Percentiles rank a stretch among this genome's conserved stretches.
Conservation (phyloP, 92 coral and sea anemone genomes). For the Phenganax marumi region DNA sequence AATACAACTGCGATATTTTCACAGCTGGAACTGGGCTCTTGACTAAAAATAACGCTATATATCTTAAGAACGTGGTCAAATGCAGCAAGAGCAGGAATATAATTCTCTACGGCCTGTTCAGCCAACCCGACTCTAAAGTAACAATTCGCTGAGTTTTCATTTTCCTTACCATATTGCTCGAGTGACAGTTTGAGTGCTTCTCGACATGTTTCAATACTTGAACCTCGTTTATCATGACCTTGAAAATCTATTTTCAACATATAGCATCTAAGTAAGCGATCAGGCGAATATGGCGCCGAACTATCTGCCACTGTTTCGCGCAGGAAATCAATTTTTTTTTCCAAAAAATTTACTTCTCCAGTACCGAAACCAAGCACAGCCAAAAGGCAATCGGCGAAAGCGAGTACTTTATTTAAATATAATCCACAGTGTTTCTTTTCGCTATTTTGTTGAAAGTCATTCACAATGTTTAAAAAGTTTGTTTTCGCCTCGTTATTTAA, state of each 20-base stretch:
- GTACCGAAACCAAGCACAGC: neutral
- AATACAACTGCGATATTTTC: neutral
- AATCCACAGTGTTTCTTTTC: neutral
- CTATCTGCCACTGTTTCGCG: neutral
- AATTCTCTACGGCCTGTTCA: neutral
- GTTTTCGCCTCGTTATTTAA: neutral
- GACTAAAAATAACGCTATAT: neutral
- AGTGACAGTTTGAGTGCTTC: neutral
- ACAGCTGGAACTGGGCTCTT: too few species aligned
- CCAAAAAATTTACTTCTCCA: neutral
- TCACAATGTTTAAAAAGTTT: neutral
- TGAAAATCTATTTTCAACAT: neutral
- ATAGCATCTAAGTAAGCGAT: neutral
- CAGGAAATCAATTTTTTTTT: neutral
- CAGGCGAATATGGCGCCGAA: neutral
- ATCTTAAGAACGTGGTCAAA: neutral
- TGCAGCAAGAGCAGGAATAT: neutral
- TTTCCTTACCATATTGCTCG: neutral
- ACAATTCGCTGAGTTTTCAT: neutral
- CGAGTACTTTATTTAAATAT: neutral
- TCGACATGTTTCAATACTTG: neutral
- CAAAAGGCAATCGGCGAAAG: neutral
- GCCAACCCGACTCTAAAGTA: neutral
- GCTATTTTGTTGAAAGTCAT: neutral
- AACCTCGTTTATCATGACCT: neutral